A percentile compares a stretch with the other conserved stretches of the same genome.
phyloP scores from a whole-genome alignment of 1,140 invertebrate species.

The Parasteatoda tepidariorum region DNA sequence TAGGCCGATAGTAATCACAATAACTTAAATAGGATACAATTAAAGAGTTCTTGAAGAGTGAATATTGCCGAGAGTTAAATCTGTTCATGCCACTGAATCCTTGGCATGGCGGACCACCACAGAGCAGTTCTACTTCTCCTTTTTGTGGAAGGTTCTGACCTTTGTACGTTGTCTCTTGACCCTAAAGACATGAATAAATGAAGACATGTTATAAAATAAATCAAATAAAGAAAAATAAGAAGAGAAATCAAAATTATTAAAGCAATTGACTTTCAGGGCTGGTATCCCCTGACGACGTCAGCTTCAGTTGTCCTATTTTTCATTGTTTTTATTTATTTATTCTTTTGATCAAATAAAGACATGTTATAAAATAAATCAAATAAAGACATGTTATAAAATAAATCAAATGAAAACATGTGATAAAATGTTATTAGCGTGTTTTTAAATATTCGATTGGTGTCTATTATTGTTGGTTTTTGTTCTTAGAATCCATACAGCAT shows the following conservation, averaged over 20 bases:
- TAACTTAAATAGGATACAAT: conserved; percentile 87
- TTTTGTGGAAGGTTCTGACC: conserved; percentile 79
- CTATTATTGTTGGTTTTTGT: too few relatives aligned
- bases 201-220: too few relatives aligned
- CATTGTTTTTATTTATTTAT: too few relatives aligned
- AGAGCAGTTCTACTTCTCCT: conserved; percentile 86
- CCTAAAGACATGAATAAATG: conserved; percentile 68
- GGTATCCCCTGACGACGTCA: too few relatives aligned
- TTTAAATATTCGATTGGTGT: too few relatives aligned
- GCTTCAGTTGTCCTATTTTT: too few relatives aligned
- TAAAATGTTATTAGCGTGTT: too few relatives aligned
- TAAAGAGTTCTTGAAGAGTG: conserved; percentile 84
- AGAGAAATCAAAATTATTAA: too few relatives aligned
- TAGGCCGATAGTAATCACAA: conserved; percentile 87
- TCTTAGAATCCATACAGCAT: too few relatives aligned
- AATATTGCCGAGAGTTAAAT: conserved; percentile 88
- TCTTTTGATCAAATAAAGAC: not conserved
- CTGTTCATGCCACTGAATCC: conserved; percentile 92
- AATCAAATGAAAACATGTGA: too few relatives aligned
- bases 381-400: too few relatives aligned
- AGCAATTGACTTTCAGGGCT: not conserved
- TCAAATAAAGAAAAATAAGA: not conserved
- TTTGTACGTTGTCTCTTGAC: conserved; percentile 70
- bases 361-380: not conserved
- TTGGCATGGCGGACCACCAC: conserved; percentile 92